Evolutionary conservation across 2,888 invertebrate genomes (phyloP), one percentile per base, ranked within the genome.

Genomic region (Drosophila koepferae): DNA sequence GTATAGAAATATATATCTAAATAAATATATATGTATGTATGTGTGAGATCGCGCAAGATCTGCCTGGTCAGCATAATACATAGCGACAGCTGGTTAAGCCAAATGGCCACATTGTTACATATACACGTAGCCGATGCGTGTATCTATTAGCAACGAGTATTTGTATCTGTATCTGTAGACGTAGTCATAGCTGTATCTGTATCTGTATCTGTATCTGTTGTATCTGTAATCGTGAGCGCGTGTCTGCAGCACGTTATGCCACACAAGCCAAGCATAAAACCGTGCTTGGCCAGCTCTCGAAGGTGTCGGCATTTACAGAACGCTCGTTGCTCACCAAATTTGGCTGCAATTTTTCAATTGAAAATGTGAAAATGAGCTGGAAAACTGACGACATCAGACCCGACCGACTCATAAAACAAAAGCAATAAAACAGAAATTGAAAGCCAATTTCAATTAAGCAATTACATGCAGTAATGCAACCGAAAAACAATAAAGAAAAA

Each of bases 261-360:
- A 38, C 43, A 38, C 43, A 4, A 59, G 58, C 68, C 49, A 31
- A 36, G 36, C 41, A 38, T 38, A 18, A 34, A 28, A 51, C 60
- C 28, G 31, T 51, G 49, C 63, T 51, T 46, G 16, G 56, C 40
- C 54, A 46, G 43, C 67, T 59, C 60, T 75, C 70, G 65, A 63
- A 61, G 71, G 78, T 86, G 87, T 74, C 49, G 72, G 61, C 56
- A 63, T 55, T 71, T 49, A 43, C 44, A 58, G 51, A 72, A 62
- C 72, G 72, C 60, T 66, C 68, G 56, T 12, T 34, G 44, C 63
- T 46, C 51, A 20, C 83, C 89, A 73, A 88, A 82, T 74, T 78
- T 63, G 75, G 72, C 51, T 71, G 77, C 72, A 85, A 80, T 85
- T 80, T 74, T 85, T 77, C 86, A 80, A 84, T 85, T 85, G 77